Base-by-base conservation (phyloP, 2,797 vertebrate species). In the Hoplostethus mediterraneus region DNA sequence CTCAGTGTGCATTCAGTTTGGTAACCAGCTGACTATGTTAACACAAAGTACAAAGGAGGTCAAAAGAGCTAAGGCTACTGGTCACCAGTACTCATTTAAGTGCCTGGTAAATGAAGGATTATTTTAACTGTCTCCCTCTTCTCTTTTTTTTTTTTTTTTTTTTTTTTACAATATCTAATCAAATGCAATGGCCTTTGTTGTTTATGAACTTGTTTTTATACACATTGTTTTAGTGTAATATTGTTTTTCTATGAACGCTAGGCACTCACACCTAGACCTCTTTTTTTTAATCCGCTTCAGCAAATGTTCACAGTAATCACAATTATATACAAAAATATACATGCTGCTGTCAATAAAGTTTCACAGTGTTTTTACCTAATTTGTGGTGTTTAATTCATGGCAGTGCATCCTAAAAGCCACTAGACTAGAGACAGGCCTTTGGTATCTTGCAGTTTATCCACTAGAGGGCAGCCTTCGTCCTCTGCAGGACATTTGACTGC, bases 31-130 rank as follows among this genome's bases (percentile, higher is more conserved):
- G 78, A 75, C 72, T 42, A 67, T 57, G 71, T 63, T 66, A 73
- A 81, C 78, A 80, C 67, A 57, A 80, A 75, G 59, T 85, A 87
- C 77, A 90, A 82, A 87, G 52, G 79, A 86, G 80, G 83, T 87
- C 55, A 87, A 72, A 83, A 72, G 65, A 73, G 86, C 82, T 28
- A 28, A 1, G 85, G 89, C 88, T 67, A 70, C 64, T 73, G 85
- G 86, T 94, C 84, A 83, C 79, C 75, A 77, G 73, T 86, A 82
- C 77, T 91, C 80, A 63, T 83, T 82, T 87, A 97, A 98, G 97
- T 98, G 97, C 97, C 97, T 98, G 95, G 94, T 94, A 94, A 95
- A 97, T 97, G 97, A 98, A 98, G 97, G 97, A 97, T 95, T 94
- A 90, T 92, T 64, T 72, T 75, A 82, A 83, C 76, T 58, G 45